These are phyloP conservation scores for Hycleus cichorii DNA, from an alignment of 1,140 invertebrate genomes.

Conservation along the genomic window DNA sequence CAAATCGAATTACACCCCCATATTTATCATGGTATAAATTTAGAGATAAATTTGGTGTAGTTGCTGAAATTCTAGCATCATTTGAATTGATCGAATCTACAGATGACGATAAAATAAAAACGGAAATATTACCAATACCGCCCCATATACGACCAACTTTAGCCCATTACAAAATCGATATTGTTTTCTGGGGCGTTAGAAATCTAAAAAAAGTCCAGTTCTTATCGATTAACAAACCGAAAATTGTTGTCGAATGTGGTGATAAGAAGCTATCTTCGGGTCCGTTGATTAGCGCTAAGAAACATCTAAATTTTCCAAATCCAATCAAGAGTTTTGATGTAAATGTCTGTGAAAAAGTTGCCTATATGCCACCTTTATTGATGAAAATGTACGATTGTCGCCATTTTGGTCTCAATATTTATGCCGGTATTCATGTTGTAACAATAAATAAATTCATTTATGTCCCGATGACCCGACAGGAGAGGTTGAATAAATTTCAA, in stretches of 20 bases:
- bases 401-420: constrained; percentile 50
- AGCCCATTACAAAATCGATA: constrained; percentile 44
- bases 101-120: neutral
- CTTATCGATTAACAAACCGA: constrained; percentile 45
- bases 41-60: constrained; percentile 39
- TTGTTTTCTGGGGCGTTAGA: constrained; percentile 57
- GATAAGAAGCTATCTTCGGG: constrained; percentile 48
- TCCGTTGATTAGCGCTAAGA: constrained; percentile 44
- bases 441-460: constrained; percentile 40
- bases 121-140: constrained; percentile 39
- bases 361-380: constrained; percentile 46
- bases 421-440: constrained; percentile 45
- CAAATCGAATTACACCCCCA: constrained; percentile 35
- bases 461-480: neutral
- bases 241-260: constrained; percentile 48
- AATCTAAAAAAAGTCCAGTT: constrained; percentile 46
- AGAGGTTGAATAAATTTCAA: no score
- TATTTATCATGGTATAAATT: constrained; percentile 50
- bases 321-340: constrained; percentile 43
- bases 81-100: constrained; percentile 49
- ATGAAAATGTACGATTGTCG: constrained; percentile 54
- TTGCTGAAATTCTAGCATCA: constrained; percentile 49
- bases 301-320: constrained; percentile 44
- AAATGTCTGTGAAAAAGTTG: constrained; percentile 23
- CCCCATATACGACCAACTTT: constrained; percentile 44